Base-by-base conservation (phyloP, 2,888 invertebrate species). In the Drosophila aldrichi region DNA sequence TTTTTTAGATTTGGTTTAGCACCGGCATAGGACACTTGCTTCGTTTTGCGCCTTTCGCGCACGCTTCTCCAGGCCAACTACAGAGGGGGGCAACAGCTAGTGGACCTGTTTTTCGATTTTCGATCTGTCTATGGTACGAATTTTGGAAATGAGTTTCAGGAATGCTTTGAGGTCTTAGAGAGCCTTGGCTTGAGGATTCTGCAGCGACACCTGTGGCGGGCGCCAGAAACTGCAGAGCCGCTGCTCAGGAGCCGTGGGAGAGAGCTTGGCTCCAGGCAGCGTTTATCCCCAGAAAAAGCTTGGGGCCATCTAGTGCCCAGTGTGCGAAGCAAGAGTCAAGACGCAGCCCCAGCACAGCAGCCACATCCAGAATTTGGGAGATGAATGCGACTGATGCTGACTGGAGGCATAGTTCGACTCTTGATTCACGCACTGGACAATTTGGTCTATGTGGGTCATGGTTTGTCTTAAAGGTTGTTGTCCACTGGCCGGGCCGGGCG, bases 21-120 rank as follows among this genome's bases (percentile, higher is more conserved):
- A 92, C 92, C 92, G 82, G 89, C 84, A 83, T 92, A 92, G 92
- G 92, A 92, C 90, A 92, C 92, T 92, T 91, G 84, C 91, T 90
- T 90, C 89, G 91, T 84, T 74, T 70, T 67, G 54, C 57, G 55
- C 40, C 48, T 48, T 63, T 65, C 63, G 64, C 63, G 43, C 70
- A 57, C 66, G 60, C 46, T 55, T 8, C 16, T 18, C 41, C 51
- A 41, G 44, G 7, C 51, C 70, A 25, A 10, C 32, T 10, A 3
- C 34, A 12, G 46, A 2, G 1, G 4, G n/a, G 29, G 48, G 48
- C 4, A 16, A 10, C 18, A 41, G 49, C 34, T 61, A 58, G 62
- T 29, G 29, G 46, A 64, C 58, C 18, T 43, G 22, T 12, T 29
- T 46, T 46, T 54, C 46, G 41, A 25, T 59, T 58, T 57, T 80